Evolutionary conservation across 2,797 vertebrate species (phyloP), one percentile per base, ranked within the genome.

Genomic region (Leucoraja ocellata): DNA sequence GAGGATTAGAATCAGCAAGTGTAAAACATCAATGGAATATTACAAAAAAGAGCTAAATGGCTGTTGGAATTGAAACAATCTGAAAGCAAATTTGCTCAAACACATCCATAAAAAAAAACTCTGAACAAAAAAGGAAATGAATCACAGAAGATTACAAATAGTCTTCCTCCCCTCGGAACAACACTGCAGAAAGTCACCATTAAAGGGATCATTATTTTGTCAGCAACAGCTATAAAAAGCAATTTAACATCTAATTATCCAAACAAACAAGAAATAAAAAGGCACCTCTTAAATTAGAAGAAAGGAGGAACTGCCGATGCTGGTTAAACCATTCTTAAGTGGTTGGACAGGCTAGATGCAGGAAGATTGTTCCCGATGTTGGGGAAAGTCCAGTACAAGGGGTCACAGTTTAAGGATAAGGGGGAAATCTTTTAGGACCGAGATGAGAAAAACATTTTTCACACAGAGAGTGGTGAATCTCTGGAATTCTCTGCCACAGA

Each of bases 31-130:
- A 58, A 25, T 54, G 54, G 1, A 8, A 25, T 83, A 54, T n/a
- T 16, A 32, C 0, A 61, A 86, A 65, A 86, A 61, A 8, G 32
- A 32, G 11, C 5, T 23, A 84, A 86, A 86, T 32, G 28, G 28
- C 83, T 86, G 32, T 61, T 86, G 58, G 58, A 86, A 86, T 63
- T 63, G 28, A 86, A 86, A 86, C 83, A 86, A 86, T n/a, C 61
- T 61, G 11, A 86, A 86, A 65, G 58, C 13, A 28, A n/a, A 32
- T 13, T 63, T 63, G 83, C 63, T 86, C 28, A 61, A 86, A 58
- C 54, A 58, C 9, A 73, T 4, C 28, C 16, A n/a, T 58, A 32
- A 65, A 61, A 58, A 84, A 84, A 28, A 10, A 58, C 61, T 54
- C 13, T 54, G 61, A 58, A 84, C 58, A 58, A 61, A 13, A 4